phyloP scores from a whole-genome alignment of 2,888 invertebrate genomes.

The Cephus runcator region DNA sequence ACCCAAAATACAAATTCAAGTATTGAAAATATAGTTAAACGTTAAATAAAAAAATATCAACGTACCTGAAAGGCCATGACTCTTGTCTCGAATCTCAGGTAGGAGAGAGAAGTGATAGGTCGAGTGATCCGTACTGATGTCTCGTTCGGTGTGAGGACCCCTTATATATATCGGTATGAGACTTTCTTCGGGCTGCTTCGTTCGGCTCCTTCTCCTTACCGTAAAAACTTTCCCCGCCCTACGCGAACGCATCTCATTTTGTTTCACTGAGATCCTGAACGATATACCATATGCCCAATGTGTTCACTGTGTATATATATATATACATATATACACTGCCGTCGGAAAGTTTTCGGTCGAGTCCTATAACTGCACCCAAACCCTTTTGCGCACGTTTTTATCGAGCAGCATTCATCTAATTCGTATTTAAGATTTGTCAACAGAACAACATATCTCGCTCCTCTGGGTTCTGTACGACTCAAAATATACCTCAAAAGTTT shows the following conservation, averaged over 20 bases:
- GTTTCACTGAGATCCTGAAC: neutral
- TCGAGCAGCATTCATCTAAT: too few relatives aligned
- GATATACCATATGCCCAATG: neutral
- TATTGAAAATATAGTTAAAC: neutral
- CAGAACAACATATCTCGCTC: too few relatives aligned
- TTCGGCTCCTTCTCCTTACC: neutral
- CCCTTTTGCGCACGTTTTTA: too few relatives aligned
- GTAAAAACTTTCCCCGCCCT: constrained; percentile 10
- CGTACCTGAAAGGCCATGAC: constrained; percentile 5
- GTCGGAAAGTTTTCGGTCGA: too few relatives aligned
- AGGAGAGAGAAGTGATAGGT: constrained; percentile 2
- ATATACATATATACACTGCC: too few relatives aligned
- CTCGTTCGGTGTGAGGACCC: neutral
- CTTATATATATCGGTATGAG: constrained; percentile 4
- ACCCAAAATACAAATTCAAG: neutral
- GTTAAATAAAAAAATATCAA: neutral
- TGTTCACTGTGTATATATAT: neutral
- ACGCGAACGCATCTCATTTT: constrained; percentile 5
- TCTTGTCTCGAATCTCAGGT: neutral
- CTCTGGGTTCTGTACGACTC: too few relatives aligned
- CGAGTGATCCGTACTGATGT: constrained; percentile 4
- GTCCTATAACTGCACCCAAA: too few relatives aligned
- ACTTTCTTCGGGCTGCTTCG: neutral
- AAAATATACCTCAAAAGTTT: too few relatives aligned
- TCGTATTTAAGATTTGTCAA: too few relatives aligned